Conservation (phyloP, 2,888 invertebrate genomes). For the Pinctada fucata region DNA sequence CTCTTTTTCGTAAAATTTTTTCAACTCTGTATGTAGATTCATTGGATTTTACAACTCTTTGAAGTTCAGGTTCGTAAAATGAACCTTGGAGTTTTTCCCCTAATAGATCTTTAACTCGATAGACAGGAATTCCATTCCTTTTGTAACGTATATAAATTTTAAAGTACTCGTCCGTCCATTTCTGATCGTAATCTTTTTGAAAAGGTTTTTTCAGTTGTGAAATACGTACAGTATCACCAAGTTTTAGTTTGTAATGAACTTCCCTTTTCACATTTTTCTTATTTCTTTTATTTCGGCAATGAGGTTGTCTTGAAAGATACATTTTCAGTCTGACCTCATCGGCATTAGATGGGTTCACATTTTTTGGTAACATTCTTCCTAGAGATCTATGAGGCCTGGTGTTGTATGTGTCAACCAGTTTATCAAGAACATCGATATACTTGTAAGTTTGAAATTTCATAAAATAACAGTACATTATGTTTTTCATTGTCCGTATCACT, state of each 20-base stretch:
- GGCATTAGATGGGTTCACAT: slow-evolving; percentile 37
- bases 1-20: slow-evolving; percentile 8
- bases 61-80: slow-evolving; percentile 32
- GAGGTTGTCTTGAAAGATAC: slow-evolving; percentile 25
- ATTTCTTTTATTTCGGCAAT: not conserved
- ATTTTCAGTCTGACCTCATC: slow-evolving; percentile 38
- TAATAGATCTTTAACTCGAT: slow-evolving; percentile 17
- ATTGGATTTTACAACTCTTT: slow-evolving; percentile 24
- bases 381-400: slow-evolving; percentile 41
- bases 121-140: slow-evolving; percentile 14
- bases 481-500: slow-evolving; percentile 26
- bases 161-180: slow-evolving; percentile 10
- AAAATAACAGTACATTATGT: slow-evolving; percentile 26
- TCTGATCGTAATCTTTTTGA: not conserved
- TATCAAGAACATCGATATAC: slow-evolving; percentile 39
- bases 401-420: slow-evolving; percentile 38
- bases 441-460: slow-evolving; percentile 26
- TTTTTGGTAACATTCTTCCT: slow-evolving; percentile 39
- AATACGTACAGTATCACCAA: not conserved
- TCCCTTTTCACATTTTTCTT: not conserved
- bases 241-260: not conserved
- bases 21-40: slow-evolving; percentile 28
- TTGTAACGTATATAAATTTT: slow-evolving; percentile 6
- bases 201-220: not conserved
- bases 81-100: slow-evolving; percentile 24